A percentile compares a stretch with the other conserved stretches of the same genome.
phyloP scores from a whole-genome alignment of 2,888 invertebrate species.

The Clusia tigrina region DNA sequence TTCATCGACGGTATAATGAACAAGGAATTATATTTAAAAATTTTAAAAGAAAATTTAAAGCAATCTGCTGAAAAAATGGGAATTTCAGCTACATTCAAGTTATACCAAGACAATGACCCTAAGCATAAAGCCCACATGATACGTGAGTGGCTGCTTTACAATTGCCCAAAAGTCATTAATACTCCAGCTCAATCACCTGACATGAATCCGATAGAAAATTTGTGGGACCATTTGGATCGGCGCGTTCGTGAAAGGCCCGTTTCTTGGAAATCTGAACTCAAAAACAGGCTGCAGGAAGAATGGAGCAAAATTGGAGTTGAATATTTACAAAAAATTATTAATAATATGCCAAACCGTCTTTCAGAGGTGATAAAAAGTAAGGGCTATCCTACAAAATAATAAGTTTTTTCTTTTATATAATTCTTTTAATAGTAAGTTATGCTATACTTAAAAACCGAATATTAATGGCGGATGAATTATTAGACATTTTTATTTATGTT shows the following conservation, averaged over 20 bases:
- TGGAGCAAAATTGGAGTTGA: conserved; percentile 17
- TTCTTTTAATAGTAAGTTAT: background rate
- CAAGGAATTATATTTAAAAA: conserved; percentile 34
- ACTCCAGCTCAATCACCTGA: conserved; percentile 27
- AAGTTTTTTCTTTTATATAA: background rate
- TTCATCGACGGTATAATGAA: conserved; percentile 40
- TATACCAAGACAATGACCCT: conserved; percentile 28
- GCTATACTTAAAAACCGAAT: background rate
- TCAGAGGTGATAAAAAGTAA: too few species aligned
- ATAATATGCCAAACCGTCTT: conserved; percentile 13
- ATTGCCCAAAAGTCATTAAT: conserved; percentile 32
- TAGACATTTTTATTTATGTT: background rate
- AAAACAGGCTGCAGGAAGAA: conserved; percentile 14
- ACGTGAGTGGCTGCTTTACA: conserved; percentile 32
- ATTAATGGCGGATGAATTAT: background rate
- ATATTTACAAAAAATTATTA: conserved; percentile 14
- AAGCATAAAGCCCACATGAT: conserved; percentile 28
- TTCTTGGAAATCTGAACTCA: background rate
- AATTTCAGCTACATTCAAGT: background rate
- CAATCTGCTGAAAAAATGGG: conserved; percentile 15
- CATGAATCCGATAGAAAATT: conserved; percentile 1
- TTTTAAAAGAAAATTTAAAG: conserved; percentile 30
- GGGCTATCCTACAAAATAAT: conserved; percentile 14
- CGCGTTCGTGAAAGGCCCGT: conserved; percentile 6
- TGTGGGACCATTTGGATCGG: conserved; percentile 12